Conservation (phyloP, 2,113 vertebrate species). For the Cacatua alba region DNA sequence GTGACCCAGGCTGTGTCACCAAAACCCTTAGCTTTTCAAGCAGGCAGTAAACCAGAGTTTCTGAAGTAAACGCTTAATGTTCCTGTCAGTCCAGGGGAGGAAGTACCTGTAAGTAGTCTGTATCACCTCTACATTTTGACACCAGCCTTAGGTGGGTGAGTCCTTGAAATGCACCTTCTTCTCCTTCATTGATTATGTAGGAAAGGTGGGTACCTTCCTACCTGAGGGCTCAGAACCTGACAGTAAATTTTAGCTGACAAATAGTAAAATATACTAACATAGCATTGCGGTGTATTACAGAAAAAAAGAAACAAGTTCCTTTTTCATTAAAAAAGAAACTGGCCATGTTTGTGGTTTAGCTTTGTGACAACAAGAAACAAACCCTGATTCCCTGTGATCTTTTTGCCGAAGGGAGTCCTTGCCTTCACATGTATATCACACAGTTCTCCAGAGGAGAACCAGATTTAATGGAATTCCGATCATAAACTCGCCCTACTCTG, state of each 20-base stretch:
- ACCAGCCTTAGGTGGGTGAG: not conserved
- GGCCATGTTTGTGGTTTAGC: not conserved
- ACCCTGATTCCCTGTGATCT: not conserved
- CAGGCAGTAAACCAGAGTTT: not conserved
- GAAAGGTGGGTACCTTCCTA: not conserved
- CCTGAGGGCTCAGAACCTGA: not conserved
- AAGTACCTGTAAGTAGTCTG: not conserved
- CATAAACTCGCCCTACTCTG: not conserved
- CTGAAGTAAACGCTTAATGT: not conserved
- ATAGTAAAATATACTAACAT: not conserved
- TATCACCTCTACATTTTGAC: not conserved
- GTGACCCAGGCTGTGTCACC: not conserved
- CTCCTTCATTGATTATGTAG: not conserved
- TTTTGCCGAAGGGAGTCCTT: not conserved
- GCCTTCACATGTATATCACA: no score
- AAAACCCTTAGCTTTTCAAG: not conserved
- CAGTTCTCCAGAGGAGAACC: not conserved
- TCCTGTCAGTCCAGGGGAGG: not conserved
- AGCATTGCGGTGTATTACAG: not conserved
- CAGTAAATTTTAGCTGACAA: no score
- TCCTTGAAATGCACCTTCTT: not conserved
- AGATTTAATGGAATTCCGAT: not conserved
- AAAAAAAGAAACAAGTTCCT: not conserved
- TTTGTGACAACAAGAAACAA: not conserved
- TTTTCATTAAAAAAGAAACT: not conserved